Base-by-base conservation (phyloP, 2,797 vertebrate genomes). In the Spinus pinus region DNA sequence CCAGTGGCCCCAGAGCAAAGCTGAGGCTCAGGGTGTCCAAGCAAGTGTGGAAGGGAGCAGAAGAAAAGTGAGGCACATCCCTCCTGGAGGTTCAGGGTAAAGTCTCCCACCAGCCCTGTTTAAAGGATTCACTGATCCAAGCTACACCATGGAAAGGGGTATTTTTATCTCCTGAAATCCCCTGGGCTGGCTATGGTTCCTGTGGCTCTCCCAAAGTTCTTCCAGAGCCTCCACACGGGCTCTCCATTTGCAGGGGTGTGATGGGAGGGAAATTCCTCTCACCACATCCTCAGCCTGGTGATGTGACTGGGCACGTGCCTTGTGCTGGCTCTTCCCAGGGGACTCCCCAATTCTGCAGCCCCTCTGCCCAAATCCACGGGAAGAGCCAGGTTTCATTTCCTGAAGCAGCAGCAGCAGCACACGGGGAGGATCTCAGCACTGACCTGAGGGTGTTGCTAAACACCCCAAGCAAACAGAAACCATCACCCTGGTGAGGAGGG, bases 201-300 rank as follows among this genome's bases (percentile, higher is more conserved):
- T 0, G 0, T 18, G 18, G 2, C 16, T 72, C 25, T 28, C n/a
- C 67, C 71, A 37, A 60, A 8, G n/a, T 44, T 22, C 7, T 37
- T 23, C 14, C 42, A 4, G 33, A 13, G 7, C 28, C 41, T n/a
- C 51, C 22, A 7, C 4, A 0, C 1, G 20, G 15, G 12, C 41
- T 73, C 47, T 54, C 18, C 18, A 1, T 33, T 47, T 9, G 4
- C 28, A n/a, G 28, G 3, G 9, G 0, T 6, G 3, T 1, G 21
- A 8, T 17, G 23, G 31, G 22, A 80, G 24, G 12, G 22, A 16
- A 28, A 2, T 61, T 20, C 7, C 51, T 61, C 77, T 35, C 41
- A 13, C 20, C 50, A 4, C 42, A 4, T 20, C n/a, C 73, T 37
- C 35, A 33, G 37, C 61, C 53, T 53, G 72, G 10, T 51, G 75